phyloP scores from a whole-genome alignment of 2,888 invertebrate genomes.

The Lumbricus terrestris region DNA sequence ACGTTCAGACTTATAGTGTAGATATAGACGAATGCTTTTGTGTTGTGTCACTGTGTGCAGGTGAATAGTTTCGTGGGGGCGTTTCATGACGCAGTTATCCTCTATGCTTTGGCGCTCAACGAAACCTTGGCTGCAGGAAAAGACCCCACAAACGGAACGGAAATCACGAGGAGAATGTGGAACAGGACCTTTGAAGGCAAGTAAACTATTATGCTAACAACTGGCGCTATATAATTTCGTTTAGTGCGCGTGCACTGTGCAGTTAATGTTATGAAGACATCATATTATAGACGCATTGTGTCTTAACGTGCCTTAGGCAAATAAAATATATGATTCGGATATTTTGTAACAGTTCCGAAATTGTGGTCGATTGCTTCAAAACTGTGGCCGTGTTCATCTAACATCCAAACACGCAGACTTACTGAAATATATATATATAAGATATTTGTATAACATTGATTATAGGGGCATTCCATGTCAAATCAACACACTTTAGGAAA shows the following conservation, averaged over 20 bases:
- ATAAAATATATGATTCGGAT: no score
- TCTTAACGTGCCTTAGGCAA: no score
- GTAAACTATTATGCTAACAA: slow-evolving; percentile 20
- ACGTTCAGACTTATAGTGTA: neutral
- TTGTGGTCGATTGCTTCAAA: no score
- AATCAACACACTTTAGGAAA: no score
- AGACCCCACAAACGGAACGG: slow-evolving; percentile 73
- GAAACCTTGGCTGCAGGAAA: slow-evolving; percentile 70
- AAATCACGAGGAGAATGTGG: slow-evolving; percentile 81
- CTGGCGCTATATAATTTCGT: neutral
- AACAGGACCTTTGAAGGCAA: slow-evolving; percentile 79
- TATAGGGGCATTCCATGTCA: no score
- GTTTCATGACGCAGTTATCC: slow-evolving; percentile 91
- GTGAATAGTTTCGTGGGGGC: slow-evolving; percentile 91
- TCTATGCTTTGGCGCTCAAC: slow-evolving; percentile 88
- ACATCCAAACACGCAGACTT: no score
- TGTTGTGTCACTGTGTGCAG: slow-evolving; percentile 22
- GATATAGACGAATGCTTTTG: neutral
- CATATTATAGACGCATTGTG: no score
- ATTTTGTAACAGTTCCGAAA: no score
- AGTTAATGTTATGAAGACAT: neutral
- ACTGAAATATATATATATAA: no score
- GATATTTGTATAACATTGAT: no score
- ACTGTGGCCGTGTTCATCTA: no score
- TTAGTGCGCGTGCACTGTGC: neutral